Base-by-base conservation (phyloP, 2,797 vertebrate genomes). In the Salarias fasciatus region DNA sequence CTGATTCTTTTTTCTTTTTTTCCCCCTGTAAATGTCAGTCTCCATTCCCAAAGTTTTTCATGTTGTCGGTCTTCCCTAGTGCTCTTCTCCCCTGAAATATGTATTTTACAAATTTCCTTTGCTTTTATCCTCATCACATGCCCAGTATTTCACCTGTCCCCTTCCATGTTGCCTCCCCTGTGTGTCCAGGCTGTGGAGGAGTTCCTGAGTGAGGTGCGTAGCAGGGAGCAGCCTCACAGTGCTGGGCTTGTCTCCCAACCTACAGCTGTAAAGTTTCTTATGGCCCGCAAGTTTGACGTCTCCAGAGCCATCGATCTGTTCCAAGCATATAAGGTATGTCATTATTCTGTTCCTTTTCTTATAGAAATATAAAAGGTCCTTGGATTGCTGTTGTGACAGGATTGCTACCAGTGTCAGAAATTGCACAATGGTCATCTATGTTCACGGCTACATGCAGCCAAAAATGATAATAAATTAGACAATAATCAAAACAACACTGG, bases 231-330 rank as follows among this genome's bases (percentile, higher is more conserved):
- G 74, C 91, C 90, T 57, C 93, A 92, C 79, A 93, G 91, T 43
- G 92, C 92, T 60, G 90, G 90, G 67, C 90, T 94, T 5, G 91
- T 95, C 75, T 94, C 93, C 70, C 89, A 94, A 58, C 90, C 92
- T 52, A 94, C 94, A 59, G 94, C 94, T 61, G 85, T 94, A 60
- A 95, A 94, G 79, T 95, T 95, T 85, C 93, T 95, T 72, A 94
- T 94, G 92, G 94, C 94, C 78, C 91, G 94, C 73, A 95, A 95
- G 85, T 95, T 94, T 88, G 93, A 95, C 28, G 93, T 95, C 66
- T 83, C 82, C 59, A 90, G 94, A 90, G 93, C 94, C 82, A 92
- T 94, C 48, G 86, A 94, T 72, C 93, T 95, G 68, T 94, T 95
- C 77, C 92, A 94, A 83, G 94, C 92, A 35, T 95, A 94, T 79